phyloP scores from a whole-genome alignment of 2,888 invertebrate genomes.

The Carabus problematicus region DNA sequence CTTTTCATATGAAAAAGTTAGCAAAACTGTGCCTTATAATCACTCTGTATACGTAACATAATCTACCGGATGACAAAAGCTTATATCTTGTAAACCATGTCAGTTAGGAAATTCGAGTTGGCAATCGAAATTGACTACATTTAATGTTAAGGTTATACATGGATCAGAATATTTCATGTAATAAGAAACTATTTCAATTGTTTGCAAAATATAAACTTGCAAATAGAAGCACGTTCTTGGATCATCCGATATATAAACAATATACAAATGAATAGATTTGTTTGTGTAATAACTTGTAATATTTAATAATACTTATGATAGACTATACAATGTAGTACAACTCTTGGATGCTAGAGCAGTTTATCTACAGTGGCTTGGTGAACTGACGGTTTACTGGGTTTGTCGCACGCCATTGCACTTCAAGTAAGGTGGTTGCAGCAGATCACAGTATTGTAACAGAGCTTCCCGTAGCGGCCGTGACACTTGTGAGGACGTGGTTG shows the following conservation, averaged over 20 bases:
- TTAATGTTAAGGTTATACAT: too few species aligned
- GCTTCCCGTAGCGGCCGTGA: constrained; percentile 83
- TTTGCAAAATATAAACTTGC: too few species aligned
- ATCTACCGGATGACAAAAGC: too few species aligned
- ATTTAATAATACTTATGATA: constrained; percentile 31
- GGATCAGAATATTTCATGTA: too few species aligned
- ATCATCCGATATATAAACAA: constrained; percentile 7
- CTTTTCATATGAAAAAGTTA: too few species aligned
- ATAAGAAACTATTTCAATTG: too few species aligned
- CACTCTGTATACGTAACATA: too few species aligned
- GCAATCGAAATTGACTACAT: too few species aligned
- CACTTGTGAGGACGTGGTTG: constrained; percentile 80
- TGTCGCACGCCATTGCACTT: constrained; percentile 37
- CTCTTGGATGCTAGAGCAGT: constrained; percentile 7
- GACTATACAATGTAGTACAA: constrained; percentile 34
- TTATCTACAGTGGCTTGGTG: background rate
- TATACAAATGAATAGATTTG: constrained; percentile 25
- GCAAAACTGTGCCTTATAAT: background rate
- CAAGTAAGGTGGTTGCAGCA: constrained; percentile 70
- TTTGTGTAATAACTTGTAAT: constrained; percentile 5
- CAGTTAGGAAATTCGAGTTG: too few species aligned
- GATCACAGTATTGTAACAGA: constrained; percentile 84
- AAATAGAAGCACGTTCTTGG: too few species aligned
- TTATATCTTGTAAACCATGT: too few species aligned
- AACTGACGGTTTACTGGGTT: constrained; percentile 23